These are phyloP conservation scores for Poecilia velifera DNA, from an alignment of 2,797 vertebrate genomes.

Conservation along the genomic window DNA sequence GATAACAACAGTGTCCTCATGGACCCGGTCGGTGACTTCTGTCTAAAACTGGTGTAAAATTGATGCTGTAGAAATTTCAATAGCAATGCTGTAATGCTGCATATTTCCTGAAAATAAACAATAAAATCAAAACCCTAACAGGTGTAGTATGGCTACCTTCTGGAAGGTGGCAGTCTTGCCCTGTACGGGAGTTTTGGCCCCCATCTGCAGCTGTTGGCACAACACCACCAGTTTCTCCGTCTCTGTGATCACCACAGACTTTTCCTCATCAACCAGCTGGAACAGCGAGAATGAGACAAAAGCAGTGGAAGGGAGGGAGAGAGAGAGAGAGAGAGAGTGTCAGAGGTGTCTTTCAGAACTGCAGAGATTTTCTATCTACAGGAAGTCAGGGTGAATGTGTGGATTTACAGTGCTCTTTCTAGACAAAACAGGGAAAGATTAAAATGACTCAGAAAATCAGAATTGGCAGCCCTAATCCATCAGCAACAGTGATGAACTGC, in stretches of 20 bases:
- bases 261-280: slow-evolving; percentile 90
- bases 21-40: no score
- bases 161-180: slow-evolving; percentile 93
- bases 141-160: slow-evolving; percentile 84
- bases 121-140: slow-evolving; percentile 6
- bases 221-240: slow-evolving; percentile 88
- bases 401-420: slow-evolving; percentile 23
- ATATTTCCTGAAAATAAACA: slow-evolving; percentile 6
- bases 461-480: slow-evolving; percentile 44
- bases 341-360: slow-evolving; percentile 24
- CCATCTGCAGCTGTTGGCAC: slow-evolving; percentile 92
- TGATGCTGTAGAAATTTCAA: neutral
- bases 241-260: slow-evolving; percentile 86
- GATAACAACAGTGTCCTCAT: no score
- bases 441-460: slow-evolving; percentile 32
- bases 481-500: slow-evolving; percentile 41
- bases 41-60: slow-evolving; percentile 36
- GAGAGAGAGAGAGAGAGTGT: neutral
- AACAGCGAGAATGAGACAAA: slow-evolving; percentile 33
- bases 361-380: slow-evolving; percentile 4
- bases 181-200: slow-evolving; percentile 86
- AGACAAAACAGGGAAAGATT: slow-evolving; percentile 21
- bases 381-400: slow-evolving; percentile 8
- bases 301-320: neutral
- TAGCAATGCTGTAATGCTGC: neutral